These are phyloP conservation scores for Cyanoliseus patagonus DNA, from an alignment of 2,113 vertebrate genomes.

Conservation along the genomic window DNA sequence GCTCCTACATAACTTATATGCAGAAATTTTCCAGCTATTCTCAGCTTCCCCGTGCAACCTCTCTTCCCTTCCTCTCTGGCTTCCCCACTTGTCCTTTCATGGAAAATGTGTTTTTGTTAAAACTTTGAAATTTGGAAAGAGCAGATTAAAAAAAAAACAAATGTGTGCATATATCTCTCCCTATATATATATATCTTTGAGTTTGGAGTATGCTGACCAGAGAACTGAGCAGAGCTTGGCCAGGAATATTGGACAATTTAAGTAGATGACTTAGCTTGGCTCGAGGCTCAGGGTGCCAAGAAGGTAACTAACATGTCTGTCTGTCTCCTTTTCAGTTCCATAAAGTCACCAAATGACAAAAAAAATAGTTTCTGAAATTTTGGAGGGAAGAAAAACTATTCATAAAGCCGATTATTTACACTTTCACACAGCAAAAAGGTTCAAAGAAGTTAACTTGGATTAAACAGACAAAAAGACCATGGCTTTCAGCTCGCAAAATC, in stretches of 20 bases:
- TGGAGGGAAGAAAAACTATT: neutral
- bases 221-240: neutral
- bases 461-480: neutral
- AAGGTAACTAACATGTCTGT: neutral
- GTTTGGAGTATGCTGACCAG: neutral
- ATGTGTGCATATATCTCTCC: no score
- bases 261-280: neutral
- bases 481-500: conserved; percentile 41
- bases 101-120: neutral
- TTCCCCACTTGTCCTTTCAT: neutral
- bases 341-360: neutral
- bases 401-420: neutral
- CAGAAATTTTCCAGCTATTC: neutral
- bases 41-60: neutral
- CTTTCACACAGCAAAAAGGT: neutral
- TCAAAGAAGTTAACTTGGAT: conserved; percentile 29
- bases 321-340: neutral
- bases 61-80: neutral
- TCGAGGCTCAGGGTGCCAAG: neutral
- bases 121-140: neutral
- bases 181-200: neutral
- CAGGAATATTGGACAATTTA: neutral
- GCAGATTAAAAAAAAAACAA: neutral
- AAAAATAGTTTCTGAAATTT: neutral
- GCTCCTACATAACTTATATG: neutral